Percentiles rank a stretch among this genome's conserved stretches.
These are phyloP conservation scores for Dendrocincla fuliginosa DNA, from an alignment of 2,797 vertebrate species.

Conservation along the genomic window DNA sequence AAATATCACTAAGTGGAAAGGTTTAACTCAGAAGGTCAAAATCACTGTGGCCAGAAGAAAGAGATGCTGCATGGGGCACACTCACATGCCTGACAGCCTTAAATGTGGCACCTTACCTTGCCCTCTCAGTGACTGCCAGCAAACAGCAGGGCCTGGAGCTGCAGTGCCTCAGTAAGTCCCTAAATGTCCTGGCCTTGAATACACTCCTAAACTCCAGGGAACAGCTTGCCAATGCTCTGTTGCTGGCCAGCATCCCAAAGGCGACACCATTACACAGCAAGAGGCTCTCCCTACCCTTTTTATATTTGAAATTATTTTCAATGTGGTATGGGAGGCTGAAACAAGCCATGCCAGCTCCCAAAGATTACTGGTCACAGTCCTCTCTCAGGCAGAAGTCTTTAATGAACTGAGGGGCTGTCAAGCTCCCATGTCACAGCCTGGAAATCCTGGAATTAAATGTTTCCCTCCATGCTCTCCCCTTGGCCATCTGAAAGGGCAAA, in stretches of 20 bases:
- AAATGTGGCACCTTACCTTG: neutral
- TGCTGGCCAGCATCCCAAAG: neutral
- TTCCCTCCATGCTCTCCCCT: neutral
- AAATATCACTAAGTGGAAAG: conserved; percentile 21
- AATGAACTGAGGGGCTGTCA: neutral
- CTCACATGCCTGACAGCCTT: neutral
- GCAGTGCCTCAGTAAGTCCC: neutral
- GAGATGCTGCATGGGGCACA: neutral
- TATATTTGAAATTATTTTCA: neutral
- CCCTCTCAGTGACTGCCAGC: neutral
- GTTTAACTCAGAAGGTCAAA: conserved; percentile 40
- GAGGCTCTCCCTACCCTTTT: accelerated
- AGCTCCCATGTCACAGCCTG: neutral
- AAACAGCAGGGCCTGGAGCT: neutral
- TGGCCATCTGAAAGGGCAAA: neutral
- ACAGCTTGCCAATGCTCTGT: neutral
- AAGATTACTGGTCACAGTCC: accelerated
- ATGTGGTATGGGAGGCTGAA: neutral
- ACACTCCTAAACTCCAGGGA: neutral
- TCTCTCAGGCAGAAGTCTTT: neutral
- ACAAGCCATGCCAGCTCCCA: neutral
- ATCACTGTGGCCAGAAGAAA: neutral
- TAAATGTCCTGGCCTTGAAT: neutral
- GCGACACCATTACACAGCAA: neutral
- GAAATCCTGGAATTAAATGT: neutral